phyloP scores from a whole-genome alignment of 2,797 vertebrate species.

The Pygocentrus nattereri region DNA sequence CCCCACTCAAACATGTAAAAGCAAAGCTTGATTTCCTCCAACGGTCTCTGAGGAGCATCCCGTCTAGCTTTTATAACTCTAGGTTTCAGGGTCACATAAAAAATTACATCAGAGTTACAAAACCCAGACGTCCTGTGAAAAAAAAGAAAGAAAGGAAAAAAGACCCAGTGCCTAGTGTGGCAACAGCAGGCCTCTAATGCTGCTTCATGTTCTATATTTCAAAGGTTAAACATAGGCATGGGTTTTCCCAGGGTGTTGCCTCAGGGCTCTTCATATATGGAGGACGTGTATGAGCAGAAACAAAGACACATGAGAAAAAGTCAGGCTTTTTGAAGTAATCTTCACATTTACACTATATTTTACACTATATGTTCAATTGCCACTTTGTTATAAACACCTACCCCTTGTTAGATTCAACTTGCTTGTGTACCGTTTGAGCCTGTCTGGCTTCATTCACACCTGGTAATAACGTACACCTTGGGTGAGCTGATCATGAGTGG shows the following conservation, averaged over 20 bases:
- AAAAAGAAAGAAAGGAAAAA: not conserved
- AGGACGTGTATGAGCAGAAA: not conserved
- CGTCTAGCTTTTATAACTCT: constrained; percentile 47
- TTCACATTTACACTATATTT: not conserved
- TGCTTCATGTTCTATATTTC: constrained; percentile 27
- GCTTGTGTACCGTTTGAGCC: not conserved
- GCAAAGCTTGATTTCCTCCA: constrained; percentile 30
- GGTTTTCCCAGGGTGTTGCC: constrained; percentile 16
- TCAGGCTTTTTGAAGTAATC: not conserved
- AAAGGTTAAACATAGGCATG: constrained; percentile 19
- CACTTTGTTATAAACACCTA: not conserved
- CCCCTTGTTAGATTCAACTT: not conserved
- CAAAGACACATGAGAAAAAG: not conserved
- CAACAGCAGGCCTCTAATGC: constrained; percentile 25
- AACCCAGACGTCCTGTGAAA: constrained; percentile 39
- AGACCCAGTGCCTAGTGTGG: not conserved
- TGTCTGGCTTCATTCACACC: not conserved
- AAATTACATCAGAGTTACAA: constrained; percentile 52
- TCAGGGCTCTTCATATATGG: not conserved
- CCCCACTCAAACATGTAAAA: constrained; percentile 24
- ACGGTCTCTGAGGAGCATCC: constrained; percentile 32
- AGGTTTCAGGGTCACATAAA: constrained; percentile 34
- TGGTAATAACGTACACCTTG: too few species aligned
- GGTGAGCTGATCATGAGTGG: too few species aligned
- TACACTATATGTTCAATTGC: not conserved